phyloP scores from a whole-genome alignment of 2,797 vertebrate species.

The Nyctibius grandis region DNA sequence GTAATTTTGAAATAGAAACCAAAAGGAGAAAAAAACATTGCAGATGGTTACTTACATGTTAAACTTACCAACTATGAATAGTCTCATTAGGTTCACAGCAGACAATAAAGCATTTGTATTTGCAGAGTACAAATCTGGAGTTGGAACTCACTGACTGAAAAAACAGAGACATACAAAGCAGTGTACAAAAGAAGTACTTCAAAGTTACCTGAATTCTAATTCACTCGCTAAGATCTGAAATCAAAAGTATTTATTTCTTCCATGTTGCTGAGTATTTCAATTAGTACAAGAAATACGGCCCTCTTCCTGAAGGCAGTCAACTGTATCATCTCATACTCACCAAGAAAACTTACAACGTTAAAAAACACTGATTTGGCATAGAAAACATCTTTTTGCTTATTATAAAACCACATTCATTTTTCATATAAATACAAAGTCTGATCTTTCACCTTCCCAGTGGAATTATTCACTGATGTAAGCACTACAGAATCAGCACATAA shows the following conservation, averaged over 20 bases:
- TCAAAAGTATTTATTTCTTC: not conserved
- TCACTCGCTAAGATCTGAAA: not conserved
- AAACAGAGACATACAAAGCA: accelerated
- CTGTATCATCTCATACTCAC: not conserved
- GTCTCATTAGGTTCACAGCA: not conserved
- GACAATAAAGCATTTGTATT: not conserved
- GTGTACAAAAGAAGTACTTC: not conserved
- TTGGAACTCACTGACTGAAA: not conserved
- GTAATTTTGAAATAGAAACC: not conserved
- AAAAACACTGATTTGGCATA: not conserved
- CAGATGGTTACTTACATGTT: not conserved
- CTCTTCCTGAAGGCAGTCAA: not conserved
- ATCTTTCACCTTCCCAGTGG: not conserved
- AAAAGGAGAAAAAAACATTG: not conserved
- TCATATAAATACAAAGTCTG: not conserved
- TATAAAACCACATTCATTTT: not conserved
- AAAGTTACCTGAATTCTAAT: not conserved
- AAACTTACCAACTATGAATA: not conserved
- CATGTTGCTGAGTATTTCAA: not conserved
- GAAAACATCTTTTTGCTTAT: not conserved
- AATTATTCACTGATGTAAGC: not conserved
- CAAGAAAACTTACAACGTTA: not conserved
- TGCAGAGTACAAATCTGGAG: not conserved
- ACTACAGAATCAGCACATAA: not conserved
- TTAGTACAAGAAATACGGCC: not conserved